Base-by-base conservation (phyloP, 2,888 invertebrate genomes). In the Theretra japonica region DNA sequence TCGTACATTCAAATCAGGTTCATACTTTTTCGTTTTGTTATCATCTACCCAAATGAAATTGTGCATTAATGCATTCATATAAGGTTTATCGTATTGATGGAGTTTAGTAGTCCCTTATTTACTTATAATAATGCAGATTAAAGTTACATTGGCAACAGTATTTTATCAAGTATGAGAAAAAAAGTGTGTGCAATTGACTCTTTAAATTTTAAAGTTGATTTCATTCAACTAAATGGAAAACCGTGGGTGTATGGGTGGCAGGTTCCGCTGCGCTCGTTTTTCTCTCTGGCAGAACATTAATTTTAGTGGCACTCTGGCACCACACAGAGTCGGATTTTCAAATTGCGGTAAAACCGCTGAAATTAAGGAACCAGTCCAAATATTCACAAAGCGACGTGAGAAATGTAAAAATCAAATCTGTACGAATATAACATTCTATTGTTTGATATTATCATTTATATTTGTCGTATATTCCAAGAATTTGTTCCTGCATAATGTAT, bases 221-320 rank as follows among this genome's bases (percentile, higher is more conserved):
- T 82, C 81, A 85, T 87, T 83, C 82, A 83, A 88, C 79, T 80
- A 79, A 83, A 85, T 79, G 79, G 79, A 75, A 77, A 82, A 79
- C 80, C 82, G 80, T 83, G 83, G 82, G 84, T 85, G 82, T 80
- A 82, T 81, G 82, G 70, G 75, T 76, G 78, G 80, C 77, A 84
- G 84, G 70, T 62, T 83, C 81, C 82, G 87, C 86, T 85, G 82
- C 86, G 88, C 87, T 91, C 93, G 92, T 94, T 94, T 94, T 93
- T 93, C 93, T 92, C 88, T 85, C 87, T 90, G 92, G 90, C 93
- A 91, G 92, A 89, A 91, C 93, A 94, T 94, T 93, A 92, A 93
- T 93, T 94, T 93, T 88, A 90, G 88, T 89, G 87, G 88, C 92
- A 91, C 93, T 89, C 88, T 85, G 86, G 88, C 86, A 87, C 86